Evolutionary conservation across 2,113 vertebrate species (phyloP), one percentile per base, ranked within the genome.

Genomic region (Nestor notabilis): DNA sequence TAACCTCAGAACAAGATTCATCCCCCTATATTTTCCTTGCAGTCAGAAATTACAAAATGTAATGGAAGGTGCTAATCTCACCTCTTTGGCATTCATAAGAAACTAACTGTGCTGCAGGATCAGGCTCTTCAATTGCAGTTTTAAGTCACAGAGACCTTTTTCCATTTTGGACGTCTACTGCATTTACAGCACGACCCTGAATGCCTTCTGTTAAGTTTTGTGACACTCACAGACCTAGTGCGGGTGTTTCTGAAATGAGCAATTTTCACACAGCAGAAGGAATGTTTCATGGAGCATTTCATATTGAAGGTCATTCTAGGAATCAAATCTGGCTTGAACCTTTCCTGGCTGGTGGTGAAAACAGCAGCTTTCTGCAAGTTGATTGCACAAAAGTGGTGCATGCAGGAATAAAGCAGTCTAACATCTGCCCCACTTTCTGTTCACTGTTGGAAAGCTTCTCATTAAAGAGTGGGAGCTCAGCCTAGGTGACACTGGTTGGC

Each of bases 211-310:
- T 60, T 89, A 65, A 87, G 66, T 74, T 95, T 70, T 66, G 37
- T 97, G 83, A 53, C 65, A 50, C 53, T 17, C 33, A 43, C 15
- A 78, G 88, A 86, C 55, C 27, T 81, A 35, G 49, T 52, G 37
- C 12, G 47, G 58, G 46, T 75, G 75, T 70, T 92, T 91, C 79
- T 90, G 82, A 88, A 95, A 92, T 87, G 15, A 93, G 44, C 66
- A 90, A 79, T 91, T 91, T 90, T 91, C 78, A 79, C 4, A 13
- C 66, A 69, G 66, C 66, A 53, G 46, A 93, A 95, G 52, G 39
- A 85, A 50, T 33, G 28, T 75, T 91, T 82, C 39, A 13, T 84
- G 49, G 63, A 69, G 8, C 68, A 58, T 86, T 96, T 85, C 31
- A 44, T 83, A 72, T 10, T 71, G 85, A 85, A 90, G 84, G 86